Base-by-base conservation (phyloP, 2,888 invertebrate species). In the Hoplodrina blanda region DNA sequence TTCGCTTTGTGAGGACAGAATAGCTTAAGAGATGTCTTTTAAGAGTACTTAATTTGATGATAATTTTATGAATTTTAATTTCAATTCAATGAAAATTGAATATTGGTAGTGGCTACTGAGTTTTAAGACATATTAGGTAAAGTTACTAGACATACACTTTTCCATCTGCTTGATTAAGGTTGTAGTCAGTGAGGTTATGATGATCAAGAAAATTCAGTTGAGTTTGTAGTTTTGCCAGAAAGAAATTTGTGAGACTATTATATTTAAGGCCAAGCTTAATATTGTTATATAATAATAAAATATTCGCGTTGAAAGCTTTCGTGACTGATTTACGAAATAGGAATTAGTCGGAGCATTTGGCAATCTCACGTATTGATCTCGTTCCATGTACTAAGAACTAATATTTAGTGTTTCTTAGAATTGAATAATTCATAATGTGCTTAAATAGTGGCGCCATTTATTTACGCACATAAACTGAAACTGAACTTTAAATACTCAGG, bases 391-490 rank as follows among this genome's bases (percentile, higher is more conserved):
- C 46, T 46, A 8, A 52, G 5, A 1, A 60, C 10, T 52, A 64
- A 57, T 46, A 56, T 63, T 67, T 49, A 63, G 25, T 30, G 20
- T 64, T 74, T 44, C 64, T 33, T 13, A 52, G 63, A 64, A 59
- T 33, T 30, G 1, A 15, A 13, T 57, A 13, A n/a, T 54, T 59
- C 63, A 15, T 44, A 17, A 49, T 17, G 25, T 61, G 41, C 56
- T 79, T 13, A 52, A 62, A 68, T 57, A 79, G 19, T 57, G n/a
- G 33, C 52, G 55, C 15, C 13, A 25, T 46, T 65, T 37, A 33
- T 11, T 17, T 25, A 52, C 13, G 44, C 55, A 54, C 20, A 30
- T 46, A 8, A n/a, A 19, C 63, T 1, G n/a, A n/a, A n/a, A n/a
- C n/a, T 50, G 49, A 30, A 62, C 49, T 6, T 11, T 25, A 20